These are phyloP conservation scores for Mionectes macconnelli DNA, from an alignment of 2,113 vertebrate genomes.

Conservation along the genomic window DNA sequence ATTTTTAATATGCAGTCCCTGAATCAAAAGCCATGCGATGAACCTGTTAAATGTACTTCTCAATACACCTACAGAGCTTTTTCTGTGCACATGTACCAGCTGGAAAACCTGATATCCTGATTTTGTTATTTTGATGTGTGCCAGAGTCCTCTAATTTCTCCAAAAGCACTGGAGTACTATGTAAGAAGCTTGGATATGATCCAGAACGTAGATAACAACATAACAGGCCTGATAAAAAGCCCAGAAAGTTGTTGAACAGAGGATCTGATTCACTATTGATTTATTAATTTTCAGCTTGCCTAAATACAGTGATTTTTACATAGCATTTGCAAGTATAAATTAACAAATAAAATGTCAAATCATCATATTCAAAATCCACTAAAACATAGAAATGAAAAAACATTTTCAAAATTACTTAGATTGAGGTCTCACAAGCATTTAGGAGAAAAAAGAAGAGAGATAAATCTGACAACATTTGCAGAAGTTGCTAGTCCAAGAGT, in stretches of 20 bases:
- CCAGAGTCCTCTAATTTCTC: not conserved
- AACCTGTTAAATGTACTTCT: not conserved
- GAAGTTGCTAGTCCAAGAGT: not conserved
- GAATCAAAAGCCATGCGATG: not conserved
- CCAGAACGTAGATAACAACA: not conserved
- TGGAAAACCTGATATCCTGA: not conserved
- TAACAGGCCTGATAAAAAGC: not conserved
- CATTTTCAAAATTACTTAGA: not conserved
- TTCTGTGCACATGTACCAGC: not conserved
- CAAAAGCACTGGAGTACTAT: not conserved
- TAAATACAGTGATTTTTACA: not conserved
- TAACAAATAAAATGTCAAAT: not conserved
- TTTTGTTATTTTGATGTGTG: not conserved
- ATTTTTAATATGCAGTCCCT: not conserved
- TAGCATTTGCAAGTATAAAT: not conserved
- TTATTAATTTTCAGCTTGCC: not conserved
- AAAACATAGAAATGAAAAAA: not conserved
- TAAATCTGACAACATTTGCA: not conserved
- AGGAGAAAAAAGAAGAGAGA: not conserved
- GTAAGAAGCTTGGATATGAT: not conserved
- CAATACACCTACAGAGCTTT: not conserved
- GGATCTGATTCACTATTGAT: not conserved
- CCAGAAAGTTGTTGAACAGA: not conserved
- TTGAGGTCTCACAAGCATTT: not conserved
- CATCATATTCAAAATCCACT: not conserved